A percentile compares a stretch with the other conserved stretches of the same genome.
These are phyloP conservation scores for Leptestheria dahalacensis DNA, from an alignment of 1,140 invertebrate species.

Conservation along the genomic window DNA sequence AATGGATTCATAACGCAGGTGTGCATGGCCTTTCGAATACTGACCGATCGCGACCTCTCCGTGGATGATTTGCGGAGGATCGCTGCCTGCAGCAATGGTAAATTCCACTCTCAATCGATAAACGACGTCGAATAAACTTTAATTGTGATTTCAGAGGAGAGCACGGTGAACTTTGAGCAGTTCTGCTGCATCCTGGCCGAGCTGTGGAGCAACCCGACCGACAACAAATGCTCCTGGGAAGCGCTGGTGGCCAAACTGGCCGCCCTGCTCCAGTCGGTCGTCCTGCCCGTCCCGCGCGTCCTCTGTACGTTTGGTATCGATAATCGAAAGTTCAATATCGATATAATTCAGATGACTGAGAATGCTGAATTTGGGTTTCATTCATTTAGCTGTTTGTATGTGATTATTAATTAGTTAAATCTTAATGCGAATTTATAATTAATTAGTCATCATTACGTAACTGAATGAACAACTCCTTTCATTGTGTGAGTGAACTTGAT, in stretches of 20 bases:
- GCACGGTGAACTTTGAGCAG: conserved; percentile 42
- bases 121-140: not conserved
- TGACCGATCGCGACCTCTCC: conserved; percentile 38
- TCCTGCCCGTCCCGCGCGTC: conserved; percentile 24
- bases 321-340: no score
- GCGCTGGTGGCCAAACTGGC: conserved; percentile 22
- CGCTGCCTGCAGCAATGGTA: conserved; percentile 34
- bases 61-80: conserved; percentile 36
- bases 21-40: conserved; percentile 40
- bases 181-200: conserved; percentile 45
- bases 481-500: no score
- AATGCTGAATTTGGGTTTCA: no score
- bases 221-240: conserved; percentile 31
- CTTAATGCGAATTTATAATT: no score
- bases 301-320: no score
- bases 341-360: no score
- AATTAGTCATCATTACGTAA: no score
- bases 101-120: conserved; percentile 14
- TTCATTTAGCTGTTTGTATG: no score
- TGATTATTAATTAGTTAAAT: no score
- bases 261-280: conserved; percentile 22
- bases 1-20: conserved; percentile 35
- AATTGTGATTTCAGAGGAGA: conserved; percentile 4
- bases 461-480: no score
- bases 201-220: conserved; percentile 30